phyloP scores from a whole-genome alignment of 2,797 vertebrate species.

The Melanotaenia maccullochi region DNA sequence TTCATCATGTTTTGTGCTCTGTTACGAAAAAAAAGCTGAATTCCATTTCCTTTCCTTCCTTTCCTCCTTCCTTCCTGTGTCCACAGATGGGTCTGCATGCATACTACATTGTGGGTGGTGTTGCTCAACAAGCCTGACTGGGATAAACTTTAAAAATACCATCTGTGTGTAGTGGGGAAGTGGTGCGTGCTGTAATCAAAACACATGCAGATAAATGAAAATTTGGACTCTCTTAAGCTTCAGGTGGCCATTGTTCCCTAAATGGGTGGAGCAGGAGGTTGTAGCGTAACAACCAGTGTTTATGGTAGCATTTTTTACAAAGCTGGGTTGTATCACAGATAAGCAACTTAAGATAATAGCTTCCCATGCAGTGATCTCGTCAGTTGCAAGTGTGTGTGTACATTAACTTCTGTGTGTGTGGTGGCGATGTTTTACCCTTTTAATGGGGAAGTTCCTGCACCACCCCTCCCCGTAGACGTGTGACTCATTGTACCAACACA shows the following conservation, averaged over 20 bases:
- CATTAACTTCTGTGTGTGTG: slow-evolving; percentile 3
- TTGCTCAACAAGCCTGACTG: slow-evolving; percentile 20
- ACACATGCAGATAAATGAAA: slow-evolving; percentile 43
- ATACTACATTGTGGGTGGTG: not conserved
- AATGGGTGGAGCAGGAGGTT: not conserved
- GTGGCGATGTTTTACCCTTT: slow-evolving; percentile 12
- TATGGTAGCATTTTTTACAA: not conserved
- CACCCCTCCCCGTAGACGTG: slow-evolving; percentile 12
- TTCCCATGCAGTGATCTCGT: not conserved
- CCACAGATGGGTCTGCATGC: slow-evolving; percentile 56
- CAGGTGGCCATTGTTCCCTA: slow-evolving; percentile 14
- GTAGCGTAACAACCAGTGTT: not conserved
- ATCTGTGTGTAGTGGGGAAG: not conserved
- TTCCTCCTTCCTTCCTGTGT: slow-evolving; percentile 65
- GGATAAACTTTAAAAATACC: slow-evolving; percentile 16
- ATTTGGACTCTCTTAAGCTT: slow-evolving; percentile 12
- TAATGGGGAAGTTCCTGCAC: slow-evolving; percentile 13
- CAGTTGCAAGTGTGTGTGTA: not conserved
- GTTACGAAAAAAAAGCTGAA: slow-evolving; percentile 49
- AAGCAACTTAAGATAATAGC: not conserved
- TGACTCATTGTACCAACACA: slow-evolving; percentile 63
- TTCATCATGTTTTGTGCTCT: slow-evolving; percentile 38
- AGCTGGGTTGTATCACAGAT: not conserved
- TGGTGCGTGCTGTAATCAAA: slow-evolving; percentile 34
- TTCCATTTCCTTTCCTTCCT: slow-evolving; percentile 64